Evolutionary conservation across 2,888 invertebrate genomes (phyloP).

Genomic region (Chymomyza amoena): DNA sequence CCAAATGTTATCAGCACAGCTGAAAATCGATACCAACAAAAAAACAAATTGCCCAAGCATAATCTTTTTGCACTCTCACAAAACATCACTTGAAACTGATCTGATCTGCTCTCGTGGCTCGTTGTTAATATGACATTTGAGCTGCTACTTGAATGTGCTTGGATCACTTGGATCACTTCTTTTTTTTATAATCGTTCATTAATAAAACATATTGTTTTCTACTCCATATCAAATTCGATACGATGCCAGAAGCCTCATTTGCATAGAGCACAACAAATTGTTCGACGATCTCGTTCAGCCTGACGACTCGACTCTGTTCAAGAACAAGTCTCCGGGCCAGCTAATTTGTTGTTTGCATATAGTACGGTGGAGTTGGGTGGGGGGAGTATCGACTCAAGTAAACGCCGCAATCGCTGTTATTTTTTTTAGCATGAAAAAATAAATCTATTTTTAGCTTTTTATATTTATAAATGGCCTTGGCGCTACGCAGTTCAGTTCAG

Average conservation of each 20-base stretch:
- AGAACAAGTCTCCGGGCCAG: slow-evolving; percentile 2
- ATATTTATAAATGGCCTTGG: slow-evolving; percentile 75
- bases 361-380: slow-evolving; percentile 20
- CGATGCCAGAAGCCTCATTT: not conserved
- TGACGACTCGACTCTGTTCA: not conserved
- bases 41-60: too few relatives aligned
- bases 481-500: slow-evolving; percentile 37
- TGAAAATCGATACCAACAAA: not conserved
- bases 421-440: slow-evolving; percentile 10
- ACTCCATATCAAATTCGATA: not conserved
- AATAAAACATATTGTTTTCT: not conserved
- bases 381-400: not conserved
- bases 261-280: not conserved
- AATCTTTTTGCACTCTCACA: too few relatives aligned
- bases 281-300: not conserved
- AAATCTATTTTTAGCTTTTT: slow-evolving; percentile 68
- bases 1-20: not conserved
- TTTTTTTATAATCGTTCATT: not conserved
- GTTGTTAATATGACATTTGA: not conserved
- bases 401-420: not conserved
- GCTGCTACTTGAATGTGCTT: not conserved
- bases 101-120: not conserved
- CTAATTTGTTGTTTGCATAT: slow-evolving; percentile 47
- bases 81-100: not conserved
- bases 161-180: not conserved